Conservation (phyloP, 1,140 invertebrate species). For the Drosophila orena region DNA sequence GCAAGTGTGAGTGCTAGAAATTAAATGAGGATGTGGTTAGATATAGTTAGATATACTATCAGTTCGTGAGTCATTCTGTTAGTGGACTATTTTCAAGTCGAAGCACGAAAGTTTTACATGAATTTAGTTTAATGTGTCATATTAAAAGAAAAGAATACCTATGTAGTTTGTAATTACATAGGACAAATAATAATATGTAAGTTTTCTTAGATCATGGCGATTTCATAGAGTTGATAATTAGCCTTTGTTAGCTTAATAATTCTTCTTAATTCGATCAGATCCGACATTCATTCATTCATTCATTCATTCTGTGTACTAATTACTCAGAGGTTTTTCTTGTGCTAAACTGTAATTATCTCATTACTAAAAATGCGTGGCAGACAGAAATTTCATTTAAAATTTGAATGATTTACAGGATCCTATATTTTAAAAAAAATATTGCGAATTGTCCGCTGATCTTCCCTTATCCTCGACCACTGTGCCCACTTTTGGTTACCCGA, state of each 20-base stretch:
- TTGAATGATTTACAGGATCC: too few relatives aligned
- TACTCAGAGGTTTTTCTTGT: too few relatives aligned
- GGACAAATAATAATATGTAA: background rate
- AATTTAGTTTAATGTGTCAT: too few relatives aligned
- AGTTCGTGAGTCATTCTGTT: conserved; percentile 20
- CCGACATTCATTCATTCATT: too few relatives aligned
- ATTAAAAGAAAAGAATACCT: too few relatives aligned
- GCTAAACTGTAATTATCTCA: too few relatives aligned
- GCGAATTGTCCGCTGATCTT: too few relatives aligned
- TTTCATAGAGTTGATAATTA: background rate
- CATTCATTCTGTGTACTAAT: background rate
- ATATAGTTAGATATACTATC: conserved; percentile 28
- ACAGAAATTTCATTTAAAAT: too few relatives aligned
- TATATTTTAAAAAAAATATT: too few relatives aligned
- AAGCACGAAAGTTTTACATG: background rate
- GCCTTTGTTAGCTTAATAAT: background rate
- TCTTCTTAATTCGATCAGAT: background rate
- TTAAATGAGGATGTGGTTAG: background rate
- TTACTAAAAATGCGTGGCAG: too few relatives aligned
- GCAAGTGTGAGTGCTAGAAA: conserved; percentile 13
- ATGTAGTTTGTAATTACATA: too few relatives aligned
- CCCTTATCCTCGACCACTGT: conserved; percentile 41
- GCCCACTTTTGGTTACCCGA: background rate
- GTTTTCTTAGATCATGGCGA: too few relatives aligned
- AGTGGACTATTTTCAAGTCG: background rate